Base-by-base conservation (phyloP, 2,797 vertebrate species). In the Salarias fasciatus region DNA sequence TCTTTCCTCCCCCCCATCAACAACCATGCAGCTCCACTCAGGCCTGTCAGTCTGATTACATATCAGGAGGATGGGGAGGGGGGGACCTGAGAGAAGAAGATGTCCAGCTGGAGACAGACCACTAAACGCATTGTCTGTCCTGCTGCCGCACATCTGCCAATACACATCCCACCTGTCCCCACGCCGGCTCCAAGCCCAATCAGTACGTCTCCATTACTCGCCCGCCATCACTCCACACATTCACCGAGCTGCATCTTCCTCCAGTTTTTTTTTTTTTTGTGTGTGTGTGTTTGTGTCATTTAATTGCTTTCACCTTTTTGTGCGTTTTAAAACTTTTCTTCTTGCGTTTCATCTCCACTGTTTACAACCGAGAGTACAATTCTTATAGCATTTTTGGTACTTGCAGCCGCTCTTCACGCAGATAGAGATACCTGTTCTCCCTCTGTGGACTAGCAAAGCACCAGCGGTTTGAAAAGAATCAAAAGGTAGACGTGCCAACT, bases 21-120 rank as follows among this genome's bases (percentile, higher is more conserved):
- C 77, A 65, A 75, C 73, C 78, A 82, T 82, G 82, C 85, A 85
- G 76, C 83, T 67, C 83, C 84, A 77, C 83, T 80, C 88, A 75
- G 81, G 90, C 78, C 88, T 83, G 88, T 86, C 77, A 49, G 66
- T 63, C 78, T 88, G 84, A 90, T 91, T 92, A 93, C 88, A 85
- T 90, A 89, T 89, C 83, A 90, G 64, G 53, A 62, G 73, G 65
- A 62, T 52, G 18, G 18, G 18, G 24, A n/a, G n/a, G 37, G 68
- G 67, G 73, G 77, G 52, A 69, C 48, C 77, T 61, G 44, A 65
- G 85, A 78, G 83, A 84, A 70, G 76, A 59, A 86, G 75, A 84
- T 85, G 87, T 89, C 82, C 85, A 84, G 72, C 83, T 68, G 61
- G 79, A 87, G 84, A 89, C 80, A 77, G 76, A 86, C 73, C 80